Conservation (phyloP, 2,113 vertebrate species). For the Saguinus imperator region DNA sequence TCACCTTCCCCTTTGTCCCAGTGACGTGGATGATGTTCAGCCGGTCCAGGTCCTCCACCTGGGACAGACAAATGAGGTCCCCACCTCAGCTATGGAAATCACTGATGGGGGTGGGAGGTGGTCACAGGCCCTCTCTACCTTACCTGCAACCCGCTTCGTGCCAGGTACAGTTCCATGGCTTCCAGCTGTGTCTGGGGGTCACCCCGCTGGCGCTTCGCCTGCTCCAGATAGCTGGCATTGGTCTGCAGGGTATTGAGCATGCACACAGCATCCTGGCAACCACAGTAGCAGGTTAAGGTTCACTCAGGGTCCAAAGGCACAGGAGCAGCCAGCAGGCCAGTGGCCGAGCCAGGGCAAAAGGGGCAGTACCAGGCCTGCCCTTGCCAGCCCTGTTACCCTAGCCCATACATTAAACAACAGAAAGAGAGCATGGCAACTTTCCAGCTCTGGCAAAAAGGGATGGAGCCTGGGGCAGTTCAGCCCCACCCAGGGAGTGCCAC, state of each 20-base stretch:
- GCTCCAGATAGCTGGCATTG: slow-evolving; percentile 91
- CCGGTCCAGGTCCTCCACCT: slow-evolving; percentile 93
- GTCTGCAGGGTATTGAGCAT: slow-evolving; percentile 96
- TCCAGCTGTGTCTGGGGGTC: slow-evolving; percentile 89
- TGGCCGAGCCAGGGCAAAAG: background rate
- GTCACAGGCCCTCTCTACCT: background rate
- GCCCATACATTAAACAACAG: background rate
- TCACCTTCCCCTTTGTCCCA: slow-evolving; percentile 98
- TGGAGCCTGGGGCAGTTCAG: background rate
- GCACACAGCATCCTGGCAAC: slow-evolving; percentile 91
- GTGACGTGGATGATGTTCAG: slow-evolving; percentile 97
- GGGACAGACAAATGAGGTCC: slow-evolving; percentile 51
- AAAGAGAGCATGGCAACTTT: background rate
- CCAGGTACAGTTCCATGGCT: slow-evolving; percentile 90
- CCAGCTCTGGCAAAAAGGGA: background rate
- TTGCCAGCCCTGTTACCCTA: background rate
- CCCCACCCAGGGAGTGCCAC: slow-evolving; percentile 14
- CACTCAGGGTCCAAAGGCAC: background rate
- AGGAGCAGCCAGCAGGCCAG: background rate
- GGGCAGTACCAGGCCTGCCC: background rate
- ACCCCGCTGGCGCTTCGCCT: slow-evolving; percentile 87
- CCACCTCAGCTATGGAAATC: background rate
- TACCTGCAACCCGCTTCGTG: slow-evolving; percentile 90
- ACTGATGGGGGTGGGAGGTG: rapidly evolving
- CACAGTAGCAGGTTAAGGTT: background rate